Base-by-base conservation (phyloP, 2,797 vertebrate genomes). In the Argyrosomus regius region DNA sequence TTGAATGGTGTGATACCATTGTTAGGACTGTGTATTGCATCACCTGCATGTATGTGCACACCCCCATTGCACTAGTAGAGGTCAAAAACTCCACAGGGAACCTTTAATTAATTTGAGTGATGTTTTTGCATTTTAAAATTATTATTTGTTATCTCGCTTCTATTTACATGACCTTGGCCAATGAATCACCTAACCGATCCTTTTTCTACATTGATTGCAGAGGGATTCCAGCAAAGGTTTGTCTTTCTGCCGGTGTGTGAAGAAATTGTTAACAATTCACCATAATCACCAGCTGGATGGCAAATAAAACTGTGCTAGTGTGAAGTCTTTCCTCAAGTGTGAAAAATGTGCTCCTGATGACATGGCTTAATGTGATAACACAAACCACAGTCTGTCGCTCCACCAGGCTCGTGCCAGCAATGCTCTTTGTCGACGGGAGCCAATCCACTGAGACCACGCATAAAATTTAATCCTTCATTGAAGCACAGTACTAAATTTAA, bases 251-350 rank as follows among this genome's bases (percentile, higher is more conserved):
- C 81, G 72, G 64, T 22, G 54, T 70, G 70, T 71, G 68, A 43
- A 84, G 59, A 78, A 77, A 85, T 72, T 66, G 63, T 35, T 17
- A 59, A 75, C 66, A 77, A 77, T 83, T 87, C 67, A 64, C 58
- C 52, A 80, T 78, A 87, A 78, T 91, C 75, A 82, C 81, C 76
- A 75, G 67, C 84, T 74, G 83, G 77, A 84, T 82, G 70, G 71
- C 60, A 82, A 80, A 86, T 78, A 41, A 85, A 88, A 68, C 46
- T 20, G 67, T 58, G 81, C 35, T 52, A n/a, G 72, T 63, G 70
- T 64, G 73, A 87, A 70, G 49, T 66, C 41, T 78, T 72, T 71
- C 60, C 49, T 72, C 53, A 3, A 83, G 75, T 83, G 79, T 83
- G 64, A 79, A 83, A 76, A 80, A 80, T 75, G 54, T 78, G 83